Evolutionary conservation across 2,113 vertebrate species (phyloP).

Genomic region (Accipiter cooperii): DNA sequence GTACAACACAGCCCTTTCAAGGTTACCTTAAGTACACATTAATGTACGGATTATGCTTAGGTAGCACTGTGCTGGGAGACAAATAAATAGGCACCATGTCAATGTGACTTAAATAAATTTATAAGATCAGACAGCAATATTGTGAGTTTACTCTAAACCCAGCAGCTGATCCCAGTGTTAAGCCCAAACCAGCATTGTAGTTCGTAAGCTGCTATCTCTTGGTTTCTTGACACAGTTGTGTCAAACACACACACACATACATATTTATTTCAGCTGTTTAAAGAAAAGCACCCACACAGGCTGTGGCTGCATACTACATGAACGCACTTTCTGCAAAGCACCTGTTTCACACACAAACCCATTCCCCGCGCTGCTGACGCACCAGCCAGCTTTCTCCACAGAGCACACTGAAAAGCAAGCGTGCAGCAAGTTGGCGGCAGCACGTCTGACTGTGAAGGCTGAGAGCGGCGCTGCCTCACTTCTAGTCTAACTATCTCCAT

Average conservation of each 20-base stretch:
- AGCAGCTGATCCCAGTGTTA: neutral
- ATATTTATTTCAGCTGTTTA: neutral
- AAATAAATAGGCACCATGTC: neutral
- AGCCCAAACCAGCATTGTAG: neutral
- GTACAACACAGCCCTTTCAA: neutral
- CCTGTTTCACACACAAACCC: accelerated
- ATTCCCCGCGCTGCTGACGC: accelerated
- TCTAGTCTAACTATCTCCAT: neutral
- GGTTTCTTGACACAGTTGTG: neutral
- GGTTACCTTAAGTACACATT: neutral
- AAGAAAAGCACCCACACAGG: neutral
- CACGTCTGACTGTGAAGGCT: accelerated
- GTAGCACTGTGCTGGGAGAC: neutral
- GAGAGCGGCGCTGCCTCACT: neutral
- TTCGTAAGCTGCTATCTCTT: neutral
- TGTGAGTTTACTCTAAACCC: neutral
- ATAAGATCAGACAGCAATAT: neutral
- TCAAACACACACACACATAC: neutral
- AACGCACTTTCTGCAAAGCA: neutral
- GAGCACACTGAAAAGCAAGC: neutral
- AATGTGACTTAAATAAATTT: neutral
- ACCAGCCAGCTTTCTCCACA: neutral
- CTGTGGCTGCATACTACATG: accelerated
- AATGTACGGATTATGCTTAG: neutral
- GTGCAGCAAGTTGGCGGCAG: neutral